phyloP scores from a whole-genome alignment of 2,113 vertebrate species.

The Mesoclemmys tuberculata region DNA sequence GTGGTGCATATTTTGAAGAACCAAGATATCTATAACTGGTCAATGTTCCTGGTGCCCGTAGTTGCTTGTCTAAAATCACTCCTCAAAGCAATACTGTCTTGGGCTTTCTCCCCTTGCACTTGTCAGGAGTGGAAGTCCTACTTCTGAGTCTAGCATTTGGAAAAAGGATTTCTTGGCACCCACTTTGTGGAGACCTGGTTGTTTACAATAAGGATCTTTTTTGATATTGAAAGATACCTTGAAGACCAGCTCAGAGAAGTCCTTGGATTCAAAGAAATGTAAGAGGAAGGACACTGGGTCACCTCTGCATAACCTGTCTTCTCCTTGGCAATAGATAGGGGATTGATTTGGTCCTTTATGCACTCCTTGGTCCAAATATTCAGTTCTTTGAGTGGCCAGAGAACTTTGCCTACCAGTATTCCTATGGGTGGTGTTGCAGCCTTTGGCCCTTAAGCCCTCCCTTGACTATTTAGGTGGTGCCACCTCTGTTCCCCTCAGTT shows the following conservation, averaged over 20 bases:
- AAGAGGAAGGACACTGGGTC: not conserved
- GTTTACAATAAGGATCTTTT: slow-evolving; percentile 26
- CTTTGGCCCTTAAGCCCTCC: too few relatives aligned
- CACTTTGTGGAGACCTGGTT: slow-evolving; percentile 19
- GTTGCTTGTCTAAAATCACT: not conserved
- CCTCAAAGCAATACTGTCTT: not conserved
- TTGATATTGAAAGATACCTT: not conserved
- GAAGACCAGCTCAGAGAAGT: not conserved
- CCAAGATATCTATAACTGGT: not conserved
- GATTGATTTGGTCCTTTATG: not conserved
- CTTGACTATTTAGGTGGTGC: too few relatives aligned
- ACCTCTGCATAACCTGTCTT: not conserved
- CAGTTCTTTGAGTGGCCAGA: too few relatives aligned
- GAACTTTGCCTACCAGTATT: too few relatives aligned
- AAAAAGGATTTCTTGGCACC: not conserved
- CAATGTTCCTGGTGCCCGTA: not conserved
- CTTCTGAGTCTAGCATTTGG: not conserved
- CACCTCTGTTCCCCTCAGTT: too few relatives aligned
- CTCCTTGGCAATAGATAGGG: too few relatives aligned
- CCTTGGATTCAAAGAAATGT: not conserved
- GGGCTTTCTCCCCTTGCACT: not conserved
- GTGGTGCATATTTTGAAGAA: not conserved
- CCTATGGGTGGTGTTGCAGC: too few relatives aligned
- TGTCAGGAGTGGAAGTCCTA: not conserved
- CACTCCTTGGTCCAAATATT: not conserved